A percentile compares a stretch with the other conserved stretches of the same genome.
phyloP scores from a whole-genome alignment of 2,113 vertebrate species.

The Piaya cayana region DNA sequence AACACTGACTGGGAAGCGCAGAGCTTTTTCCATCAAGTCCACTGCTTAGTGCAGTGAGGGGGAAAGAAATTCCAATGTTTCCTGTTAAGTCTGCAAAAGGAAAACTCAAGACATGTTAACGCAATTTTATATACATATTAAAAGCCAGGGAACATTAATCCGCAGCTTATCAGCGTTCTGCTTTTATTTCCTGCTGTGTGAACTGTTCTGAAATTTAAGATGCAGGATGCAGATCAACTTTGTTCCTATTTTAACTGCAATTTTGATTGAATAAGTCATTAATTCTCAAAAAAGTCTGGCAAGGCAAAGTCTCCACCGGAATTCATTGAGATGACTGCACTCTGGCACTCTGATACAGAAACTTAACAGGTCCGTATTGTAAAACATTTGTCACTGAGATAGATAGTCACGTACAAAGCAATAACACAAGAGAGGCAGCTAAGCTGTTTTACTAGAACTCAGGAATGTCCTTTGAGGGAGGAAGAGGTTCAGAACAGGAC shows the following conservation, averaged over 20 bases:
- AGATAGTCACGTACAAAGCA: not conserved
- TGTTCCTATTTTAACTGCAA: not conserved
- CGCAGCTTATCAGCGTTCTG: not conserved
- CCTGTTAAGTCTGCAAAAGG: not conserved
- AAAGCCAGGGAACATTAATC: not conserved
- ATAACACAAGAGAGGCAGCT: not conserved
- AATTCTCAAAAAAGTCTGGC: not conserved
- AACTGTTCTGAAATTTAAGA: not conserved
- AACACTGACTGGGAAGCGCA: not conserved
- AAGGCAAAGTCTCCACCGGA: not conserved
- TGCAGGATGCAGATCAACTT: not conserved
- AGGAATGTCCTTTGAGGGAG: not conserved
- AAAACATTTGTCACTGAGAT: not conserved
- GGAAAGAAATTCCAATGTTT: not conserved
- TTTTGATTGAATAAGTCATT: not conserved
- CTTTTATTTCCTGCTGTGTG: not conserved
- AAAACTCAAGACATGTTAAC: not conserved
- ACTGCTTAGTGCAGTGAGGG: not conserved
- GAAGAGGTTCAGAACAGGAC: not conserved
- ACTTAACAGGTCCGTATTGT: not conserved
- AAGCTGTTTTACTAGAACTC: not conserved
- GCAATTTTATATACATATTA: rapidly evolving
- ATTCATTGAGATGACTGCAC: not conserved
- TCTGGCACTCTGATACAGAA: not conserved
- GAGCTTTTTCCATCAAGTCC: not conserved